Conservation (phyloP, 2,797 vertebrate species). For the Loriculus beryllinus region DNA sequence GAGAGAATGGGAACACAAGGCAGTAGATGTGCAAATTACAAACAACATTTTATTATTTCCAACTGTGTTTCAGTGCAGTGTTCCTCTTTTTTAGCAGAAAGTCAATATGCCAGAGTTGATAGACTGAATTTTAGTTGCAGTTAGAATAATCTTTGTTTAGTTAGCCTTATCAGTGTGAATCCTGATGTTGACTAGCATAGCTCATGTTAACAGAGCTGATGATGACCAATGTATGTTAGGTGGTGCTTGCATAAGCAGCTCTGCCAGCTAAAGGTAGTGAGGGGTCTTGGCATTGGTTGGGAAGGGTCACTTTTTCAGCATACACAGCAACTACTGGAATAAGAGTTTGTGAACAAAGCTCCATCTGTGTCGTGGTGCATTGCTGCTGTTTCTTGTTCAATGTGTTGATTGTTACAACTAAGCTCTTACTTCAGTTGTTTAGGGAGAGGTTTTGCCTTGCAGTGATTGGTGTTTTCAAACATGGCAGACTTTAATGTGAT, state of each 20-base stretch:
- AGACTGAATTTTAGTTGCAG: background rate
- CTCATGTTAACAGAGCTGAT: background rate
- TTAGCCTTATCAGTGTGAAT: background rate
- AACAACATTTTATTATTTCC: background rate
- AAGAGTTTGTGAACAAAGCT: background rate
- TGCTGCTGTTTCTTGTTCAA: background rate
- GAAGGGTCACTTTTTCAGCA: background rate
- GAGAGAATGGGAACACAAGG: background rate
- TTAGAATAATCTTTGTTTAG: background rate
- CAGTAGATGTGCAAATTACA: background rate
- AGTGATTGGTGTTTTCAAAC: background rate
- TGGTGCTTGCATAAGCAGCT: background rate
- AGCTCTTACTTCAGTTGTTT: background rate
- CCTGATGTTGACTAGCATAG: background rate
- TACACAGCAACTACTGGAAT: background rate
- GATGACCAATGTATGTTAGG: background rate
- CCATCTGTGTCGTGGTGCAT: fast-evolving
- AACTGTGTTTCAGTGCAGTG: background rate
- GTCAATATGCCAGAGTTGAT: background rate
- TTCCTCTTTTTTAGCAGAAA: background rate
- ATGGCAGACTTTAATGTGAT: background rate
- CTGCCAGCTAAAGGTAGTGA: background rate
- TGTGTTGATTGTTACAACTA: background rate
- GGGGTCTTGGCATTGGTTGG: background rate
- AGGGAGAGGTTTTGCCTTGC: background rate